Conservation (phyloP, 2,888 invertebrate genomes). For the Pristionchus mayeri region DNA sequence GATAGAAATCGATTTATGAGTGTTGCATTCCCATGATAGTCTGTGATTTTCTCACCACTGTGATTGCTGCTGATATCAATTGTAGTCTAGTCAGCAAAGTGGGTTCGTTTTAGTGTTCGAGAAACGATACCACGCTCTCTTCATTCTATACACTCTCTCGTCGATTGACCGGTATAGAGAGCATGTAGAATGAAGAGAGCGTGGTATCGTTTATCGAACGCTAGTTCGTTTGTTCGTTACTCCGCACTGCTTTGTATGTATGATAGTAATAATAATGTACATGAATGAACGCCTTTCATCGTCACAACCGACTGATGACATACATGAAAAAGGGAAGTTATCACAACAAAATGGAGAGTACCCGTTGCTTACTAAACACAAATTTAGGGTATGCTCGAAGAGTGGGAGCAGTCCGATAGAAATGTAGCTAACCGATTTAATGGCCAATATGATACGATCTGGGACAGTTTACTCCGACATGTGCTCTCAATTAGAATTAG, state of each 20-base stretch:
- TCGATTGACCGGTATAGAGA: too few species aligned
- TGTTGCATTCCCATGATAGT: neutral
- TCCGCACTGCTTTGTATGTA: neutral
- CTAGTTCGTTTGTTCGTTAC: too few species aligned
- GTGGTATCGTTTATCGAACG: too few species aligned
- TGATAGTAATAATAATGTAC: neutral
- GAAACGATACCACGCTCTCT: too few species aligned
- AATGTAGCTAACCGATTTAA: neutral
- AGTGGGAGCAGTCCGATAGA: neutral
- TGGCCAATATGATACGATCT: neutral
- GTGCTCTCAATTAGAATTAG: neutral
- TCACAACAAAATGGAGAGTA: neutral
- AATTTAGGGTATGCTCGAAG: neutral
- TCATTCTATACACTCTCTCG: too few species aligned
- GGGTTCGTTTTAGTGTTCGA: too few species aligned
- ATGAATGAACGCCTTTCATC: neutral
- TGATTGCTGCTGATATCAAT: neutral
- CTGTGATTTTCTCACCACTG: neutral
- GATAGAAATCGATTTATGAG: too few species aligned
- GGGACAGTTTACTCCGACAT: constrained; percentile 13
- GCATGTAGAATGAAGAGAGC: too few species aligned
- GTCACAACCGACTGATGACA: too few species aligned
- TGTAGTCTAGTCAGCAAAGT: neutral
- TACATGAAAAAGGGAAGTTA: neutral
- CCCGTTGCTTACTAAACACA: neutral